Percentiles rank a stretch among this genome's conserved stretches.
phyloP scores from a whole-genome alignment of 2,113 vertebrate genomes.

The Sinocyclocheilus anshuiensis region DNA sequence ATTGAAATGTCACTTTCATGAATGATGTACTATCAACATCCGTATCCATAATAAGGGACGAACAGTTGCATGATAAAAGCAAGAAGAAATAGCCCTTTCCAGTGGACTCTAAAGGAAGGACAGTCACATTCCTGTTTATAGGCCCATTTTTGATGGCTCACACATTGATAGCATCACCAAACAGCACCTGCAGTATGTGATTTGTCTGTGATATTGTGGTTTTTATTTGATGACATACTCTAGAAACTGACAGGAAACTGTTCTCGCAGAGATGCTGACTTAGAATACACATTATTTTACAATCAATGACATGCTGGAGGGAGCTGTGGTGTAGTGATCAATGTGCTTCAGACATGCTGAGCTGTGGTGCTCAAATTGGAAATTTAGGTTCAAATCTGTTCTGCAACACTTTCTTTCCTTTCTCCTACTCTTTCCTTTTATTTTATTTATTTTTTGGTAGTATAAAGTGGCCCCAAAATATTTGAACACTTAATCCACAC shows the following conservation, averaged over 20 bases:
- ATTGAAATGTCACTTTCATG: conserved; percentile 27
- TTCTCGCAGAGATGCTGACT: background rate
- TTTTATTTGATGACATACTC: background rate
- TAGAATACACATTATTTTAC: background rate
- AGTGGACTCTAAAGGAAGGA: conserved; percentile 17
- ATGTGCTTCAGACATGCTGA: background rate
- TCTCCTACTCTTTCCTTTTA: background rate
- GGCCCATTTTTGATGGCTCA: conserved; percentile 7
- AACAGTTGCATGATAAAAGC: conserved; percentile 7
- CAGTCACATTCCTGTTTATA: conserved; percentile 17
- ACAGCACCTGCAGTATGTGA: conserved; percentile 24
- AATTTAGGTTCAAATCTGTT: background rate
- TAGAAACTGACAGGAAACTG: background rate
- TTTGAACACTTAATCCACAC: background rate
- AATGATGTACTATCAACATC: conserved; percentile 32
- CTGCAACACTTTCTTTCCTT: background rate
- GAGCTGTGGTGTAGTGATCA: background rate
- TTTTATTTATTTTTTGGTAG: too few relatives aligned
- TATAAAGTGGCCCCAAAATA: background rate
- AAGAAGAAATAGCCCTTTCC: conserved; percentile 8
- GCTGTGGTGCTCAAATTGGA: conserved; percentile 29
- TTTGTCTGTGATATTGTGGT: conserved; percentile 13
- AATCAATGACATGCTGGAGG: background rate
- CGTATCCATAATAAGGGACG: background rate
- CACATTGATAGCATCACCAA: conserved; percentile 28